These are phyloP conservation scores for Hylia prasina DNA, from an alignment of 2,113 vertebrate species.

Conservation along the genomic window DNA sequence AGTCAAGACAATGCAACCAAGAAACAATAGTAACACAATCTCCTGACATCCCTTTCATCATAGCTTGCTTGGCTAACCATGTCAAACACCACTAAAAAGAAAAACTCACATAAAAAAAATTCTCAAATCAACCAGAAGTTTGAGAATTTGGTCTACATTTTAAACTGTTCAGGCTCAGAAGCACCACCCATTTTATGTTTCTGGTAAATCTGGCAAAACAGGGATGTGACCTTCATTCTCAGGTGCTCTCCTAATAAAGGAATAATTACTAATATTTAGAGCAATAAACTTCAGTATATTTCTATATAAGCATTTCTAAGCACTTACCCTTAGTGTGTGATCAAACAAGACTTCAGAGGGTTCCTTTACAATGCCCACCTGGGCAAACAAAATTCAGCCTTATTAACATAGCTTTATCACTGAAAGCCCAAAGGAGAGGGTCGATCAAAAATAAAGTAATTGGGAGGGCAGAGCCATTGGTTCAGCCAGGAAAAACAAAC, in stretches of 20 bases:
- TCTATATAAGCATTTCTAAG: not conserved
- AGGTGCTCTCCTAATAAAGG: not conserved
- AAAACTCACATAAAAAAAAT: not conserved
- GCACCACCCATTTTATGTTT: not conserved
- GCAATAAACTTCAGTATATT: not conserved
- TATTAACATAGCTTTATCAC: not conserved
- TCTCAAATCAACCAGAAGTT: not conserved
- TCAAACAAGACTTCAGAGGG: not conserved
- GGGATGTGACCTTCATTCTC: not conserved
- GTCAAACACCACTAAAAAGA: not conserved
- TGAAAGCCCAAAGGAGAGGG: not conserved
- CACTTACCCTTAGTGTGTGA: not conserved
- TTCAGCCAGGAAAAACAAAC: not conserved
- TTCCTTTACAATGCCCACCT: not conserved
- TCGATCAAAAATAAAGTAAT: not conserved
- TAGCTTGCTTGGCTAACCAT: not conserved
- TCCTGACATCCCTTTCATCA: not conserved
- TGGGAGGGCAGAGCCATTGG: not conserved
- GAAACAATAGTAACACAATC: not conserved
- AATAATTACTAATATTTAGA: not conserved
- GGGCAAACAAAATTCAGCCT: not conserved
- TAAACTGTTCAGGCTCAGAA: not conserved
- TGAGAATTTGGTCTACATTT: not conserved
- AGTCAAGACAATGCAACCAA: not conserved
- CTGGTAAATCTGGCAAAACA: not conserved